phyloP scores from a whole-genome alignment of 64 coral and sea anemone genomes.

The Hydrozoanthus tunicans region DNA sequence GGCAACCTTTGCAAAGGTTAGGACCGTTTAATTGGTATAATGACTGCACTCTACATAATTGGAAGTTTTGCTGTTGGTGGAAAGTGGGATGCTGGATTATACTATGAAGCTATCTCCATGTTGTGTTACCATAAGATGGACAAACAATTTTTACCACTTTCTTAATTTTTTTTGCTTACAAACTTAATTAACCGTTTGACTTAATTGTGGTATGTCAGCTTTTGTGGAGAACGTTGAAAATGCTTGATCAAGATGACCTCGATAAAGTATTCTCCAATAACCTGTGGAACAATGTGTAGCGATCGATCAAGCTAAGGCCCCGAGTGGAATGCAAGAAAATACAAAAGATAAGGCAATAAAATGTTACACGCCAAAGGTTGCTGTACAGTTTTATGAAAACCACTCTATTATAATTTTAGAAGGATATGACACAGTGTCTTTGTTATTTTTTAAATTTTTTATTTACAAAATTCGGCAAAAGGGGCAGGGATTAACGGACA shows the following conservation, averaged over 20 bases:
- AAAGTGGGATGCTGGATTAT: background rate
- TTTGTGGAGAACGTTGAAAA: slow-evolving; percentile 8
- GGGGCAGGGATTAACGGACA: no score
- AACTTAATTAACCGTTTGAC: background rate
- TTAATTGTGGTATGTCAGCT: background rate
- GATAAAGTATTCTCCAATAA: background rate
- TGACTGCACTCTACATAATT: no score
- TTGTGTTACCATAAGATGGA: background rate
- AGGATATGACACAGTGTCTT: slow-evolving; percentile 14
- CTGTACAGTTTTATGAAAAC: background rate
- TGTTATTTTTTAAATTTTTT: no score
- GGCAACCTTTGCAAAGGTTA: background rate
- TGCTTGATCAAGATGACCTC: background rate
- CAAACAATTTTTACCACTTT: no score
- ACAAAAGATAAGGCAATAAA: slow-evolving; percentile 2
- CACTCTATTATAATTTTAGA: slow-evolving; percentile 15
- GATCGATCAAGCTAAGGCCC: background rate
- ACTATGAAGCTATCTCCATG: background rate
- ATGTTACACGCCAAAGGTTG: background rate
- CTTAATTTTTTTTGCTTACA: background rate
- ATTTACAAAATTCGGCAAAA: no score
- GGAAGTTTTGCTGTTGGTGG: no score
- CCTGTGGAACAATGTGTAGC: slow-evolving; percentile 1
- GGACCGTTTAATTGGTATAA: background rate
- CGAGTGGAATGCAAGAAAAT: background rate